Conservation (phyloP, 2,113 vertebrate species). For the Phrynosoma blainvillii region DNA sequence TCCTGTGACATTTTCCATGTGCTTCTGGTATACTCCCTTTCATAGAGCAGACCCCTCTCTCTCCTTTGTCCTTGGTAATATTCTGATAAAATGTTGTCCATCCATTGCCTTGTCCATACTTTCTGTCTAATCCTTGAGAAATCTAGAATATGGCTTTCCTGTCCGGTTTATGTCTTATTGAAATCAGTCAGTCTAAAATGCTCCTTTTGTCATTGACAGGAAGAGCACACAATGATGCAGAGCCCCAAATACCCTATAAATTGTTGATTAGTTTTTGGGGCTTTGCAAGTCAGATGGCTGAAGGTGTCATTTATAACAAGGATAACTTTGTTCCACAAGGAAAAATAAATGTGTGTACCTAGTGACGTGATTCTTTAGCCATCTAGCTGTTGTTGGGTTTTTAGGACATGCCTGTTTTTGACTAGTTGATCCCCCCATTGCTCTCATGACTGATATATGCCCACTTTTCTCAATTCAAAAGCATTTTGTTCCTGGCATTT, state of each 20-base stretch:
- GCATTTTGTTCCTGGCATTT: neutral
- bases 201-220: neutral
- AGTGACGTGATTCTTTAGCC: slow-evolving; percentile 1
- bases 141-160: neutral
- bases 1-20: neutral
- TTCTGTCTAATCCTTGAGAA: neutral
- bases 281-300: neutral
- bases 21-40: neutral
- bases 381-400: neutral
- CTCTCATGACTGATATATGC: neutral
- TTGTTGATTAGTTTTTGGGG: neutral
- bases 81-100: neutral
- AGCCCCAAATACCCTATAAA: neutral
- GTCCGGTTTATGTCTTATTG: neutral
- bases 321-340: neutral
- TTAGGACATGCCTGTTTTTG: neutral
- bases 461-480: neutral
- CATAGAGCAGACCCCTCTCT: neutral
- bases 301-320: neutral
- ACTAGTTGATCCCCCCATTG: neutral
- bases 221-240: neutral
- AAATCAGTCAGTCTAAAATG: neutral
- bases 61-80: neutral
- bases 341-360: neutral
- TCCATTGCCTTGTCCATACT: neutral